Evolutionary conservation across 2,888 invertebrate genomes (phyloP).

Genomic region (Serrognathus titanus): DNA sequence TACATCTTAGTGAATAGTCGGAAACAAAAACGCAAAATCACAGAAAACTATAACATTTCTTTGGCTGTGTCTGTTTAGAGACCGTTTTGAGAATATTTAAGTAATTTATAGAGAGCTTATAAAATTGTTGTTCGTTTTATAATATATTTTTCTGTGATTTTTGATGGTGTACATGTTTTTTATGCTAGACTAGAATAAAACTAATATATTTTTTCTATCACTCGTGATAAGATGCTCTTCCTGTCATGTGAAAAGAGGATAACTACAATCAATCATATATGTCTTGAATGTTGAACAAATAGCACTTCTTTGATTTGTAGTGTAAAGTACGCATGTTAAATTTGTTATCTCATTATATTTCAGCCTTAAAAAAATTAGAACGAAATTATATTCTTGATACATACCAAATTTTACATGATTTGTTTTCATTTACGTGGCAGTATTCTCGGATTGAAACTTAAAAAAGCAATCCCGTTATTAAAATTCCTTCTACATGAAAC

Average conservation of each 20-base stretch:
- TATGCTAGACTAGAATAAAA: conserved; percentile 22
- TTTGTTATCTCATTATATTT: too few relatives aligned
- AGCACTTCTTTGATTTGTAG: too few relatives aligned
- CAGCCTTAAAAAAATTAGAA: too few relatives aligned
- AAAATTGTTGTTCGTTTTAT: conserved; percentile 14
- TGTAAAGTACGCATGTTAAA: too few relatives aligned
- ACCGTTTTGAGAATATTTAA: conserved; percentile 5
- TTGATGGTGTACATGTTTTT: conserved; percentile 6
- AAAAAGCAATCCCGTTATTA: too few relatives aligned
- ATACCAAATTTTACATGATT: too few relatives aligned
- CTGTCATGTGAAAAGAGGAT: conserved; percentile 37
- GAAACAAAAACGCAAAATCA: conserved; percentile 10
- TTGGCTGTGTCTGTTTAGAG: conserved; percentile 19
- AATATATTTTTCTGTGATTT: conserved; percentile 1
- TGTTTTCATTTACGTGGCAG: too few relatives aligned
- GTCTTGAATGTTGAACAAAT: conserved; percentile 15
- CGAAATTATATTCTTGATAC: too few relatives aligned
- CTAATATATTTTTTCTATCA: conserved; percentile 47
- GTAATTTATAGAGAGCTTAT: not conserved
- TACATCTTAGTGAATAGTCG: conserved; percentile 11
- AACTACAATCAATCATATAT: conserved; percentile 38
- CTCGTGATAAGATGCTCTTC: conserved; percentile 47
- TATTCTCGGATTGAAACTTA: too few relatives aligned
- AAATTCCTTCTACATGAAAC: too few relatives aligned
- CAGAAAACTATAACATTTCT: conserved; percentile 15